phyloP scores from a whole-genome alignment of 30 jellyfish, hydroid and myxozoan species.

The Aurelia sp. region DNA sequence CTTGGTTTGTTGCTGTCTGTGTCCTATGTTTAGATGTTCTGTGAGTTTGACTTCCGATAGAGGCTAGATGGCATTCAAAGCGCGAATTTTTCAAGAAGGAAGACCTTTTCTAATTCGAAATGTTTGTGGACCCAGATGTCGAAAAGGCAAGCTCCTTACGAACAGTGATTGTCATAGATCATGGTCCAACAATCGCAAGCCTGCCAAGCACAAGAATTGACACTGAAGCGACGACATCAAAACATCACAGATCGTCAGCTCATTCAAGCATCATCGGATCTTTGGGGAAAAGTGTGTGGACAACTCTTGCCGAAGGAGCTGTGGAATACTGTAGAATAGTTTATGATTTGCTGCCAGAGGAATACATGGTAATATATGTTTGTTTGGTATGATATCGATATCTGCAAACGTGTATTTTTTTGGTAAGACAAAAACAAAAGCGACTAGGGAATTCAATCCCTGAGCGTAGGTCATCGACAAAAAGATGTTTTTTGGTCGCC shows the following conservation, averaged over 20 bases:
- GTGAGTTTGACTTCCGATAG: too few species aligned
- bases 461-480: too few species aligned
- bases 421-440: too few species aligned
- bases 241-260: slow-evolving; percentile 45
- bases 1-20: too few species aligned
- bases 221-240: slow-evolving; percentile 17
- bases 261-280: slow-evolving; percentile 36
- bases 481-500: too few species aligned
- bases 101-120: too few species aligned
- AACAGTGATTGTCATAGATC: slow-evolving; percentile 63
- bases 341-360: slow-evolving; percentile 76
- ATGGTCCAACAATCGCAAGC: slow-evolving; percentile 23
- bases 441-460: too few species aligned
- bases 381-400: background rate
- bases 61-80: too few species aligned
- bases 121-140: too few species aligned
- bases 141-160: background rate
- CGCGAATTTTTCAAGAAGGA: too few species aligned
- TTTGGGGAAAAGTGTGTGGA: slow-evolving; percentile 82
- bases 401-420: too few species aligned
- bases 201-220: slow-evolving; percentile 39
- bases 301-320: slow-evolving; percentile 86
- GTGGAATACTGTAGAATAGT: slow-evolving; percentile 90
- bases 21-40: too few species aligned
- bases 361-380: slow-evolving; percentile 57